A percentile compares a stretch with the other conserved stretches of the same genome.
Evolutionary conservation across 2,888 invertebrate species (phyloP).

Genomic region (Myopa testacea): DNA sequence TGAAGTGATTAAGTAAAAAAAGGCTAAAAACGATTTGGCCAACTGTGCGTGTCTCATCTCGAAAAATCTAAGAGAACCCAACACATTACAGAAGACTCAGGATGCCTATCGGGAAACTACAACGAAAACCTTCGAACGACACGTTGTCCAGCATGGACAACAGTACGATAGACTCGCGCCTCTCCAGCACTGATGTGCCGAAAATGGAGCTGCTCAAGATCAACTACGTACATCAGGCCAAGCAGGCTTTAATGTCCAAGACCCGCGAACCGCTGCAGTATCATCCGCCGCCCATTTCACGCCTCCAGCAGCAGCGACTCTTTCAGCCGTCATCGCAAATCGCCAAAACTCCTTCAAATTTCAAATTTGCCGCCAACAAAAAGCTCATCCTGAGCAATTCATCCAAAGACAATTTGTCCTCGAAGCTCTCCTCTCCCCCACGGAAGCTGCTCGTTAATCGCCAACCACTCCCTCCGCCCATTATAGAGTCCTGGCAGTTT

Average conservation of each 20-base stretch:
- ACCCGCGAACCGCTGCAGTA: constrained; percentile 29
- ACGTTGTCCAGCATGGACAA: constrained; percentile 53
- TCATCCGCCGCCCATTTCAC: not conserved
- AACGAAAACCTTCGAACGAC: constrained; percentile 53
- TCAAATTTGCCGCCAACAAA: constrained; percentile 32
- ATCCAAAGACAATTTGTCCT: not conserved
- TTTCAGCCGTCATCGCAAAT: constrained; percentile 28
- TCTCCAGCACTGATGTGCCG: constrained; percentile 64
- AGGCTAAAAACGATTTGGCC: too few species aligned
- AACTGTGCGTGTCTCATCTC: too few species aligned
- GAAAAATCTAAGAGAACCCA: too few species aligned
- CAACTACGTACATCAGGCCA: constrained; percentile 66
- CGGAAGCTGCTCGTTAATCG: constrained; percentile 2
- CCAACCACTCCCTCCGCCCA: constrained; percentile 50
- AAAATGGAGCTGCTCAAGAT: constrained; percentile 67
- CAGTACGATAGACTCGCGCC: constrained; percentile 61
- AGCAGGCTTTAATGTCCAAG: constrained; percentile 60
- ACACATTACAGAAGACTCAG: too few species aligned
- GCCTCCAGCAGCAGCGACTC: not conserved
- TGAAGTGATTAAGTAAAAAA: too few species aligned
- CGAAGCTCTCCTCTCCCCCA: constrained; percentile 4
- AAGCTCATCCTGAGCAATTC: not conserved
- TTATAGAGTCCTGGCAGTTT: constrained; percentile 61
- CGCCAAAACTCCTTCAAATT: constrained; percentile 22
- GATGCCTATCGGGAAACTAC: constrained; percentile 57